A percentile compares a stretch with the other conserved stretches of the same genome.
Evolutionary conservation across 92 coral and sea anemone genomes (phyloP).

Genomic region (Umimayanthus chanpuru): DNA sequence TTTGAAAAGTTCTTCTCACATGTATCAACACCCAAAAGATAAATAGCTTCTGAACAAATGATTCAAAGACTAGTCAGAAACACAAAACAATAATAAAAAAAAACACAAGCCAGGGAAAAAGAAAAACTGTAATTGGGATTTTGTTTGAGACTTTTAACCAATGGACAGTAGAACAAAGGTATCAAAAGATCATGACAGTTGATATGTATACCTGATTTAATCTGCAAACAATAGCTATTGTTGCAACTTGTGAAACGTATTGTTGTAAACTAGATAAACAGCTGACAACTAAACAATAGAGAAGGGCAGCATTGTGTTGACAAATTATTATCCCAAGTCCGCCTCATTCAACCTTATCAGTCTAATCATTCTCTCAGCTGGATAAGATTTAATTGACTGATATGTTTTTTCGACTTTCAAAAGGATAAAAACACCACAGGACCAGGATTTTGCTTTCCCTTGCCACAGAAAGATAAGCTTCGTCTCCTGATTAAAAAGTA

Average conservation of each 20-base stretch:
- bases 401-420: not conserved
- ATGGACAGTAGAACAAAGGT: constrained; percentile 18
- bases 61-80: not conserved
- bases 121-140: not conserved
- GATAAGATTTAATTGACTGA: not conserved
- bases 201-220: not conserved
- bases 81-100: not conserved
- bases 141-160: not conserved
- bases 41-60: not conserved
- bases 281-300: not conserved
- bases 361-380: not conserved
- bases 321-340: not conserved
- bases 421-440: not conserved
- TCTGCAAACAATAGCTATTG: constrained; percentile 18
- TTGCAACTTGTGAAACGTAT: constrained; percentile 25
- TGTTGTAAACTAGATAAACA: not conserved
- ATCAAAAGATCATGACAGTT: constrained; percentile 8
- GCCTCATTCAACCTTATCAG: not conserved
- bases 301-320: constrained; percentile 2
- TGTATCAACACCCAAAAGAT: not conserved
- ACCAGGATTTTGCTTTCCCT: not conserved
- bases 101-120: constrained; percentile 20
- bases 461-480: not conserved
- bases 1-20: not conserved
- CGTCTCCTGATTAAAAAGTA: not conserved